Conservation (phyloP, 2,113 vertebrate species). For the Salminus brasiliensis region DNA sequence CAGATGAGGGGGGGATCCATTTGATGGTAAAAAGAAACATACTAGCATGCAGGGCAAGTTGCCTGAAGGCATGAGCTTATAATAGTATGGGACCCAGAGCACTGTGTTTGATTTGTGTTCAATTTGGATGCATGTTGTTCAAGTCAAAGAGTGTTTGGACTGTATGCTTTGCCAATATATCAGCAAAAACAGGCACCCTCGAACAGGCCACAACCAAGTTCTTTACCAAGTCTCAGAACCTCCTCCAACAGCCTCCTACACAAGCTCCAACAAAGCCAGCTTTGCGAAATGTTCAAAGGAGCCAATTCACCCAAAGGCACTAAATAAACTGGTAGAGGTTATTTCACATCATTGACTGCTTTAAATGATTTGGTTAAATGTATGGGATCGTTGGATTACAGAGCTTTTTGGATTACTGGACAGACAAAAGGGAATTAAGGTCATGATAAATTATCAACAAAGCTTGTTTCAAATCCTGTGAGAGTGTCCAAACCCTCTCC, state of each 20-base stretch:
- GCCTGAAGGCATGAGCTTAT: background rate
- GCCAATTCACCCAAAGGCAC: background rate
- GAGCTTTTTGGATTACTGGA: background rate
- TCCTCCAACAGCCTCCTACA: background rate
- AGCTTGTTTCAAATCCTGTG: background rate
- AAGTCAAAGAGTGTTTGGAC: background rate
- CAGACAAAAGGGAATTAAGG: background rate
- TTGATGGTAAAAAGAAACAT: background rate
- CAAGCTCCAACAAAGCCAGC: background rate
- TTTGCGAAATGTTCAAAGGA: background rate
- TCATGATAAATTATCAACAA: background rate
- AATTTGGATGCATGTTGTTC: constrained; percentile 1
- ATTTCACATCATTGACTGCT: too few species aligned
- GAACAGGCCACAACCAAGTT: background rate
- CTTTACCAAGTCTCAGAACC: background rate
- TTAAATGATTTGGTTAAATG: background rate
- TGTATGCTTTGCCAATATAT: background rate
- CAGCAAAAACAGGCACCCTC: background rate
- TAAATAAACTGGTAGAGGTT: background rate
- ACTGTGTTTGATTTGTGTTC: background rate
- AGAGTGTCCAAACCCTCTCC: background rate
- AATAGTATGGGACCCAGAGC: background rate
- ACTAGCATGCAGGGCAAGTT: background rate
- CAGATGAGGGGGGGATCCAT: background rate
- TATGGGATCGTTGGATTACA: background rate